Evolutionary conservation across 2,113 vertebrate species (phyloP).

Genomic region (Platysteira castanea): DNA sequence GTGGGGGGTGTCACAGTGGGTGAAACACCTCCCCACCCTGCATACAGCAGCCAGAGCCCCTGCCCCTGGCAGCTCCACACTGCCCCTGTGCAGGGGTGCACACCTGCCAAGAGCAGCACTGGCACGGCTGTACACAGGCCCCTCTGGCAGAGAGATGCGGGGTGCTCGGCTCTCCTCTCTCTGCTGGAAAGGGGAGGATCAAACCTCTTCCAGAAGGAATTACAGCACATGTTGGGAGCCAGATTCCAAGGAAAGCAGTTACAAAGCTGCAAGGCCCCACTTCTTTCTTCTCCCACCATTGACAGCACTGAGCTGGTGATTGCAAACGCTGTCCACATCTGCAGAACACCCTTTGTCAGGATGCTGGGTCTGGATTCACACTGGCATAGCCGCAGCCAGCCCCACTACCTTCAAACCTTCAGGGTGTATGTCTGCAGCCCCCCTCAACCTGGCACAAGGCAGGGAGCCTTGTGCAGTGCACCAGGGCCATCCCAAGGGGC

Average conservation of each 20-base stretch:
- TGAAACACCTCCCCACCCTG: neutral
- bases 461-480: neutral
- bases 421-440: neutral
- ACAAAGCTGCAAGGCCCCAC: neutral
- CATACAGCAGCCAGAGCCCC: neutral
- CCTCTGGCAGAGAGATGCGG: fast-evolving
- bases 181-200: neutral
- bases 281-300: neutral
- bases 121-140: fast-evolving
- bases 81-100: neutral
- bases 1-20: neutral
- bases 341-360: neutral
- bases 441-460: neutral
- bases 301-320: neutral
- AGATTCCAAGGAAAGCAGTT: neutral
- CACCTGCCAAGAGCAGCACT: fast-evolving
- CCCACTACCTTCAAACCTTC: neutral
- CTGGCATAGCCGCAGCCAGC: neutral
- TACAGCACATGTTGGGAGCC: neutral
- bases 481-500: neutral
- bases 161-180: neutral
- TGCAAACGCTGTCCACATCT: neutral
- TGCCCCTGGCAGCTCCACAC: neutral
- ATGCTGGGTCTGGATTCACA: neutral
- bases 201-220: neutral